Conservation (phyloP, 2,888 invertebrate species). For the Microplitis deprimator region DNA sequence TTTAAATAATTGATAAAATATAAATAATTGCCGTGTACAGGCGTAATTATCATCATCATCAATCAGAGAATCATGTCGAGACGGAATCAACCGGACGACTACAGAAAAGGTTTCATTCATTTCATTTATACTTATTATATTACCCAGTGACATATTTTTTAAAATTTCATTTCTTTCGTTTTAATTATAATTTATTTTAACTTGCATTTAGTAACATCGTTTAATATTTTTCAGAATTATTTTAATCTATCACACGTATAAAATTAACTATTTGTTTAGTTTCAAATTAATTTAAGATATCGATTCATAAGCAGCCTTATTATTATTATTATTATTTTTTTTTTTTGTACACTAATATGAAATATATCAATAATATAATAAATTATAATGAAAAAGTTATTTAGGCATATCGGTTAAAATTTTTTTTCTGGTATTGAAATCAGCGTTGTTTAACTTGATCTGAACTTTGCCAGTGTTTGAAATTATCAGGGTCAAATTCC, state of each 20-base stretch:
- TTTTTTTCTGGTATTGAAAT: slow-evolving; percentile 67
- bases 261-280: too few relatives aligned
- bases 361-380: slow-evolving; percentile 1
- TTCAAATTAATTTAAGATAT: too few relatives aligned
- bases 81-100: slow-evolving; percentile 61
- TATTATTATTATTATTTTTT: neutral
- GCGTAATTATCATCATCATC: too few relatives aligned
- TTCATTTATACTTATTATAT: slow-evolving; percentile 50
- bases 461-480: slow-evolving; percentile 83
- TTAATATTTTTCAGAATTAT: slow-evolving; percentile 9
- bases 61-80: slow-evolving; percentile 54
- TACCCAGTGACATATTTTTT: slow-evolving; percentile 50
- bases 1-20: too few relatives aligned
- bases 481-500: slow-evolving; percentile 79
- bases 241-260: too few relatives aligned
- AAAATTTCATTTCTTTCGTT: slow-evolving; percentile 38
- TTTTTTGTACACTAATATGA: neutral
- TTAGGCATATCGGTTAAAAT: slow-evolving; percentile 62
- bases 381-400: neutral
- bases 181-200: slow-evolving; percentile 11
- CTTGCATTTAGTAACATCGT: slow-evolving; percentile 14
- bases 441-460: slow-evolving; percentile 71
- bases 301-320: neutral
- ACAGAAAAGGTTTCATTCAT: slow-evolving; percentile 69
- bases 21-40: too few relatives aligned